Percentiles rank a stretch among this genome's conserved stretches.
These are phyloP conservation scores for Margarornis squamiger DNA, from an alignment of 2,797 vertebrate species.

Conservation along the genomic window DNA sequence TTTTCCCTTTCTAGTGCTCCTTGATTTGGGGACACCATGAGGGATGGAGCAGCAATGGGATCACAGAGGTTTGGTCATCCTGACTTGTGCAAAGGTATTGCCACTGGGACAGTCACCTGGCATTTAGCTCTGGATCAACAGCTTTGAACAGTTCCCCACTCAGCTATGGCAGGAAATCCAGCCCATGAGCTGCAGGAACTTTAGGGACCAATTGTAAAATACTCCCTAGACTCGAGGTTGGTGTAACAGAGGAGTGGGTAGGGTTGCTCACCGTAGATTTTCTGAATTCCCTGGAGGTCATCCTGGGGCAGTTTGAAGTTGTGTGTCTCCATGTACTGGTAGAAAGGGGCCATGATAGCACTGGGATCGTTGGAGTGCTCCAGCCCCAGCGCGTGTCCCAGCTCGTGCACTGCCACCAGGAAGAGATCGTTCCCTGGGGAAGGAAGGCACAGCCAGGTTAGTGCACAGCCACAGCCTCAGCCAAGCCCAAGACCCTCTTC, in stretches of 20 bases:
- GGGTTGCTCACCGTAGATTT: constrained; percentile 88
- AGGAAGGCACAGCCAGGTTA: constrained; percentile 28
- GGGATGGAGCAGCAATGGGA: background rate
- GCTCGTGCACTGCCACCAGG: constrained; percentile 93
- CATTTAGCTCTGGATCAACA: background rate
- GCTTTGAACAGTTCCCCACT: background rate
- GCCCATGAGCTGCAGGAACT: background rate
- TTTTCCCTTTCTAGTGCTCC: background rate
- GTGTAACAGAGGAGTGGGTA: background rate
- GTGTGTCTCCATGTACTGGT: constrained; percentile 98
- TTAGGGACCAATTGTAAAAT: background rate
- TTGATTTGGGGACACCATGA: background rate
- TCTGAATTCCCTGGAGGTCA: constrained; percentile 96
- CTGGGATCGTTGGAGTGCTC: constrained; percentile 97
- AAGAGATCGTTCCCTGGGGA: constrained; percentile 92
- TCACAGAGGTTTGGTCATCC: background rate
- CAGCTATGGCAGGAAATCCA: background rate
- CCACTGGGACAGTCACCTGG: background rate
- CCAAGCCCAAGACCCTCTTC: background rate
- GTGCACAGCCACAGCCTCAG: background rate
- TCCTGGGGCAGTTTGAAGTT: constrained; percentile 97
- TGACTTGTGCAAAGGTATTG: background rate
- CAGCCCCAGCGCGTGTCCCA: constrained; percentile 92
- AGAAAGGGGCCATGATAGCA: constrained; percentile 98
- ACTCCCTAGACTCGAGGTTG: background rate